These are phyloP conservation scores for Oreochromis spilurus DNA, from an alignment of 2,113 vertebrate genomes.

Conservation along the genomic window DNA sequence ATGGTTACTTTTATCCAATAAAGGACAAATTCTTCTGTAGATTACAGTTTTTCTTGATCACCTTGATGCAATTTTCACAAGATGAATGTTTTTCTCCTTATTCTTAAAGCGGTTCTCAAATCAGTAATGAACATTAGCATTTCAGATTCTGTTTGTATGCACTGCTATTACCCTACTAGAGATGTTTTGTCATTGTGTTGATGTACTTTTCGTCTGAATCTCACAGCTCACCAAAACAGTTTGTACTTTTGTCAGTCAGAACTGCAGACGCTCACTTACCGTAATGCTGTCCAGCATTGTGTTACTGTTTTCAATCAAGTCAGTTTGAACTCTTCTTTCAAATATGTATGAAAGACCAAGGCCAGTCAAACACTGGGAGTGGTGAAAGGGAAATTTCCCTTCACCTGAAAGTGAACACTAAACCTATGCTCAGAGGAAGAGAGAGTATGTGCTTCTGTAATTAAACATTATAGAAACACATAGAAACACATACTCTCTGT, in stretches of 20 bases:
- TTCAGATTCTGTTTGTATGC: background rate
- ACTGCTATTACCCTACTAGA: fast-evolving
- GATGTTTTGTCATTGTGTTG: background rate
- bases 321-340: background rate
- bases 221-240: background rate
- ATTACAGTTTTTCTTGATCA: background rate
- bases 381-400: background rate
- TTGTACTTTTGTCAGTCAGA: background rate
- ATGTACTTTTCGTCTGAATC: background rate
- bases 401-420: background rate
- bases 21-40: fast-evolving
- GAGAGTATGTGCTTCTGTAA: background rate
- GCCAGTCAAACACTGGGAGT: background rate
- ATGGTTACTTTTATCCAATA: background rate
- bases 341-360: background rate
- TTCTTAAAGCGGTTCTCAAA: background rate
- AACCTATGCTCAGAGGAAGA: fast-evolving
- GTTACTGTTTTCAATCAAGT: background rate
- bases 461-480: background rate
- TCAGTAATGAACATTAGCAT: fast-evolving
- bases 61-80: background rate
- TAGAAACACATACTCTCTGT: fast-evolving
- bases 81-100: background rate
- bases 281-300: background rate
- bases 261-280: background rate